phyloP scores from a whole-genome alignment of 2,797 vertebrate genomes.

The Sebastes itinus region DNA sequence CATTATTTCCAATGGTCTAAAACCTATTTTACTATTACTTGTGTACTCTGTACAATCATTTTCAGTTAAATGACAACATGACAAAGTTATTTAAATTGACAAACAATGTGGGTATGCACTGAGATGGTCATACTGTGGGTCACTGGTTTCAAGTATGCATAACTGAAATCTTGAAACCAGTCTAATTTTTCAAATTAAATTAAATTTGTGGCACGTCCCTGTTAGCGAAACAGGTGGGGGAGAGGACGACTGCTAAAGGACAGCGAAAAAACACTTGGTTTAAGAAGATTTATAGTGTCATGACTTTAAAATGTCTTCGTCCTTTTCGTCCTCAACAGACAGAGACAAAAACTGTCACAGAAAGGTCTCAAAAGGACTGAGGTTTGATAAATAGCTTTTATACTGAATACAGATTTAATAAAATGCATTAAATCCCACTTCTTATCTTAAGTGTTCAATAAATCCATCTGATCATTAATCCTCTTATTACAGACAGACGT shows the following conservation, averaged over 20 bases:
- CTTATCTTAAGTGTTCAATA: not conserved
- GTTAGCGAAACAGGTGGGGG: not conserved
- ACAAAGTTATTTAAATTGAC: not conserved
- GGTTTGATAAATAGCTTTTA: not conserved
- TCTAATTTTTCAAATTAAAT: not conserved
- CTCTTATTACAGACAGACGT: not conserved
- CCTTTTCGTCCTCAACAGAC: not conserved
- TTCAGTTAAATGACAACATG: not conserved
- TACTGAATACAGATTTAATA: not conserved
- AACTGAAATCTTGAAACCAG: not conserved
- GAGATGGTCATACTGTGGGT: not conserved
- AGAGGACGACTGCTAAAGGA: not conserved
- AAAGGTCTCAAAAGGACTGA: not conserved
- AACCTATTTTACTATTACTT: too few relatives aligned
- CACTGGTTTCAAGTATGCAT: not conserved
- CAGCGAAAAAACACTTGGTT: not conserved
- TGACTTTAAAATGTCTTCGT: not conserved
- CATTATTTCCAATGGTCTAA: too few relatives aligned
- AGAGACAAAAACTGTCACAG: not conserved
- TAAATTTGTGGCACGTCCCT: not conserved
- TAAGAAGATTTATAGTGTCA: not conserved
- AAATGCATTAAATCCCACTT: not conserved
- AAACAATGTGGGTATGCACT: too few relatives aligned
- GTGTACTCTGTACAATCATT: not conserved
- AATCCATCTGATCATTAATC: not conserved